These are phyloP conservation scores for Clarias magur DNA, from an alignment of 2,113 vertebrate genomes.

Conservation along the genomic window DNA sequence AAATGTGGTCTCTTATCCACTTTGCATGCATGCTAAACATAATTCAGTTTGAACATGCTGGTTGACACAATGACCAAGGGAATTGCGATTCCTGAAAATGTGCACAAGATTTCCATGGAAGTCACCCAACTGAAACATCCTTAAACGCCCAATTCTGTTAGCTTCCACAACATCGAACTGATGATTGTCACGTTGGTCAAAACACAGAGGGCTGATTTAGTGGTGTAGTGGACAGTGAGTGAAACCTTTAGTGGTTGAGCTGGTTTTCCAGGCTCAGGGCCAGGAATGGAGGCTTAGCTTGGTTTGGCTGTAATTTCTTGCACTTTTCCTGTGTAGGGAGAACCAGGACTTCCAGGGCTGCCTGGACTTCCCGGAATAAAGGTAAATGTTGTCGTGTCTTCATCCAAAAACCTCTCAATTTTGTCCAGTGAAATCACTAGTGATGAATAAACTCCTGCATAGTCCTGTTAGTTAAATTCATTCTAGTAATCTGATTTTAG, in stretches of 20 bases:
- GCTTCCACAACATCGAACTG: conserved; percentile 26
- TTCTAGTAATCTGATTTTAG: not conserved
- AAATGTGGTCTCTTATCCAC: conserved; percentile 36
- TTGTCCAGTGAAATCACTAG: conserved; percentile 7
- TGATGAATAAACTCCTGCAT: not conserved
- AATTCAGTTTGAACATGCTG: conserved; percentile 36
- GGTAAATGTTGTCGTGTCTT: conserved; percentile 83
- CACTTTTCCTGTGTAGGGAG: conserved; percentile 96
- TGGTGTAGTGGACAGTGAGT: conserved; percentile 44
- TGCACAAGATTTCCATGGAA: conserved; percentile 39
- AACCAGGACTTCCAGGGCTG: conserved; percentile 99
- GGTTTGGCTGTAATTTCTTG: conserved; percentile 85
- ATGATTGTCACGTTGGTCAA: conserved; percentile 44
- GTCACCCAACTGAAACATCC: conserved; percentile 41
- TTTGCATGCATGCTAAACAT: conserved; percentile 37
- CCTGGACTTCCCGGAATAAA: conserved; percentile 99
- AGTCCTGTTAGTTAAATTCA: not conserved
- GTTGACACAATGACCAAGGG: conserved; percentile 30
- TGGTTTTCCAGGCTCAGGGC: conserved; percentile 51
- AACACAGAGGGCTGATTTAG: conserved; percentile 34
- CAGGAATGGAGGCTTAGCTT: conserved; percentile 66
- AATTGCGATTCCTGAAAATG: conserved; percentile 21
- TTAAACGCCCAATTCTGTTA: conserved; percentile 29
- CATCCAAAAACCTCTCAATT: conserved; percentile 43
- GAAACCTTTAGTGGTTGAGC: conserved; percentile 50